Conservation (phyloP, 2,797 vertebrate genomes). For the Siniperca undulata region DNA sequence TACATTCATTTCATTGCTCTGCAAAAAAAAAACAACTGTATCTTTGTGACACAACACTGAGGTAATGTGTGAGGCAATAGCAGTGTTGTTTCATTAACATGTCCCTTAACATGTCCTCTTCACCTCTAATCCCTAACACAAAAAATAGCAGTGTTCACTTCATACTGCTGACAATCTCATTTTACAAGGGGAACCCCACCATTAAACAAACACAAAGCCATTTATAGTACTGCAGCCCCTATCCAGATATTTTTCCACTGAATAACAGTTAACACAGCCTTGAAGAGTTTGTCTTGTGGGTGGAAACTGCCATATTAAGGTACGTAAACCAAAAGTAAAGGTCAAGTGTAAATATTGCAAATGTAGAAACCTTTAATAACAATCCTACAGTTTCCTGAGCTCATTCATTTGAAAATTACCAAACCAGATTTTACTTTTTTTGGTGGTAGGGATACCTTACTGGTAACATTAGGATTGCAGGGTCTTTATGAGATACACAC, state of each 20-base stretch:
- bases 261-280: background rate
- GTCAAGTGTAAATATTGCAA: background rate
- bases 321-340: background rate
- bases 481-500: background rate
- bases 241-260: constrained; percentile 16
- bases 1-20: background rate
- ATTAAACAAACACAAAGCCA: constrained; percentile 22
- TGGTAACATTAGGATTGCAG: background rate
- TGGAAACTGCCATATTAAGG: background rate
- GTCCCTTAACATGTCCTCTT: background rate
- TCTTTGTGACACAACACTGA: background rate
- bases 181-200: constrained; percentile 27
- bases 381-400: background rate
- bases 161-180: background rate
- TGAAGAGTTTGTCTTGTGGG: constrained; percentile 2
- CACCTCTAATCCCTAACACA: constrained; percentile 2
- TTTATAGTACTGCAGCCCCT: background rate
- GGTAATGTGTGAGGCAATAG: background rate
- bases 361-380: background rate
- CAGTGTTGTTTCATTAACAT: background rate
- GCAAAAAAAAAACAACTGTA: background rate
- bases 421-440: background rate
- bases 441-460: background rate
- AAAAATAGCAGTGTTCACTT: constrained; percentile 1
- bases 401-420: background rate